phyloP scores from a whole-genome alignment of 2,113 vertebrate genomes.

The Alexandromys fortis region DNA sequence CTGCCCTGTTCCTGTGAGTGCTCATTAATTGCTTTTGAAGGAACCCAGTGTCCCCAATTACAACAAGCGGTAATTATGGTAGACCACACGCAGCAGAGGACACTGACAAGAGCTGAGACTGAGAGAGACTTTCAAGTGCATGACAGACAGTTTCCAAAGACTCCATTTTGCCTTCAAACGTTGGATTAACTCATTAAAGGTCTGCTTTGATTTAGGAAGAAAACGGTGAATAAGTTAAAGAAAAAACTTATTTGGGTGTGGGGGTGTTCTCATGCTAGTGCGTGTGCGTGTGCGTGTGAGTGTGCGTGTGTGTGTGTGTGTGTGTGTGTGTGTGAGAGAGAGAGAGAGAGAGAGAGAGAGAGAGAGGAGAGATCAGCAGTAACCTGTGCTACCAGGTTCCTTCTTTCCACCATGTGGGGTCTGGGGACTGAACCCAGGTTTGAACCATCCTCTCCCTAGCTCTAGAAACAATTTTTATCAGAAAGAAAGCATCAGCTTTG shows the following conservation, averaged over 20 bases:
- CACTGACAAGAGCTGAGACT: background rate
- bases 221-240: constrained; percentile 27
- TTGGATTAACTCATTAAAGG: background rate
- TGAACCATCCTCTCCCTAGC: background rate
- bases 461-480: constrained; percentile 33
- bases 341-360: no score
- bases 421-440: no score
- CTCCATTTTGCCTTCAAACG: constrained; percentile 20
- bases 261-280: background rate
- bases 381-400: background rate
- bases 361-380: no score
- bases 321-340: background rate
- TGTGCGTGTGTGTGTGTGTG: background rate
- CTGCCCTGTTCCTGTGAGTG: background rate
- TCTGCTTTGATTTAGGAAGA: constrained; percentile 40
- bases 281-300: background rate
- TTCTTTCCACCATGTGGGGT: background rate
- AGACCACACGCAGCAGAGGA: background rate
- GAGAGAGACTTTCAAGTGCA: background rate
- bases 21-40: constrained; percentile 67
- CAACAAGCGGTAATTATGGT: background rate
- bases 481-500: constrained; percentile 33
- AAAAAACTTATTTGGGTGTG: background rate
- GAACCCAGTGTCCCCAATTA: constrained; percentile 34
- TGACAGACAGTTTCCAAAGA: background rate